Evolutionary conservation across 2,888 invertebrate species (phyloP), one percentile per base, ranked within the genome.

Genomic region (Leptopterna dolabrata): DNA sequence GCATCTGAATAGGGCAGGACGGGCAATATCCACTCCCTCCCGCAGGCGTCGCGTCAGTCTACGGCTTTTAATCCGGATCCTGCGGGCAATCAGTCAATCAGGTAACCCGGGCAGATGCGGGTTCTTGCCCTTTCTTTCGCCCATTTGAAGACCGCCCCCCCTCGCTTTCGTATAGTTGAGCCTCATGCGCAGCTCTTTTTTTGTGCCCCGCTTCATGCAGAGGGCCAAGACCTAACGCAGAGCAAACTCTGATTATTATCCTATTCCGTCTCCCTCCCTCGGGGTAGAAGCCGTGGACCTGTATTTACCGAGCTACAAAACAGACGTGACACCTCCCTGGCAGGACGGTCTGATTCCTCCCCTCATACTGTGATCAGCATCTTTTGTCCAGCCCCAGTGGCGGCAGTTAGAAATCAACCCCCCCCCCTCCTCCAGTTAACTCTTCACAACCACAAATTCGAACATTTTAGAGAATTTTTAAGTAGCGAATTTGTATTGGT

Each of bases 11-110:
- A 63, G 63, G 63, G 24, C 63, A 63, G 63, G 63, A 63, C 63
- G 24, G 63, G 63, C 63, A 27, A 27, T 63, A 63, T 51, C 51
- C 51, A n/a, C 63, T 63, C 63, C 63, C 63, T 63, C 27, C 63
- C 27, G 63, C 63, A 63, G 63, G 63, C 63, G 63, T 51, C 51
- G n/a, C 51, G 51, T 63, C 63, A 63, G 63, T 63, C 63, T 24
- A 63, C 63, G 36, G 63, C 63, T 63, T 63, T 27, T 63, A 63
- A 63, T 63, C 63, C 63, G 63, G 63, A 73, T 81, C 81, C 81
- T 81, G 81, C 81, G 81, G 81, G 81, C 81, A 81, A 81, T 81
- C 81, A 81, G 81, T 81, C 81, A 81, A 81, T 81, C 81, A 81
- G 81, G 81, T 81, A 55, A 81, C 51, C 30, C 29, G 47, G 81